Conservation (phyloP, 2,113 vertebrate species). For the Hippopotamus amphibius region DNA sequence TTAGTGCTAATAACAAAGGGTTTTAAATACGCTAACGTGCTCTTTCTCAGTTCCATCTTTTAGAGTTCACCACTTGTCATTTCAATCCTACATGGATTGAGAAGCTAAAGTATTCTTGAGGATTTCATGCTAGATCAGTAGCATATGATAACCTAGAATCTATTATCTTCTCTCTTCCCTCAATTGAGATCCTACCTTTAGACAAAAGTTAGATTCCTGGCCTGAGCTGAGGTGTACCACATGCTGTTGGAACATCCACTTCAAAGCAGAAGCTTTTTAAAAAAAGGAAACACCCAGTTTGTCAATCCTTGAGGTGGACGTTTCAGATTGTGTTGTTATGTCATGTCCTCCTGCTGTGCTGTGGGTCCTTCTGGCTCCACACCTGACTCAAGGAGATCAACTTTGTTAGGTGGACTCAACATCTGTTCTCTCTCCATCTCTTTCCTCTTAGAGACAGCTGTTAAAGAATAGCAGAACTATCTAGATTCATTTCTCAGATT, state of each 20-base stretch:
- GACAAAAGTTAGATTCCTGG: conserved; percentile 2
- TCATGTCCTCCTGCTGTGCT: not conserved
- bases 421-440: conserved; percentile 37
- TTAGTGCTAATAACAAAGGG: conserved; percentile 76
- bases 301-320: not conserved
- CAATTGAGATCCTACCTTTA: not conserved
- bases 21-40: conserved; percentile 72
- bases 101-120: not conserved
- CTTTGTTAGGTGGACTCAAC: not conserved
- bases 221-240: not conserved
- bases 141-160: not conserved
- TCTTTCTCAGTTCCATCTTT: conserved; percentile 50
- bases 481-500: conserved; percentile 48
- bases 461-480: conserved; percentile 53
- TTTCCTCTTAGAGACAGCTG: conserved; percentile 57
- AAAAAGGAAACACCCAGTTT: conserved; percentile 23
- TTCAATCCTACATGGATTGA: not conserved
- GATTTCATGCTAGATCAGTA: not conserved
- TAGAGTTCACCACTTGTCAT: conserved; percentile 33
- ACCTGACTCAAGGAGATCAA: conserved; percentile 50
- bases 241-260: conserved; percentile 18
- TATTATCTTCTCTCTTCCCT: not conserved
- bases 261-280: conserved; percentile 49
- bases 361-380: not conserved
- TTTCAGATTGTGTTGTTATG: conserved; percentile 13